phyloP scores from a whole-genome alignment of 2,797 vertebrate genomes.

The Spheniscus humboldti region DNA sequence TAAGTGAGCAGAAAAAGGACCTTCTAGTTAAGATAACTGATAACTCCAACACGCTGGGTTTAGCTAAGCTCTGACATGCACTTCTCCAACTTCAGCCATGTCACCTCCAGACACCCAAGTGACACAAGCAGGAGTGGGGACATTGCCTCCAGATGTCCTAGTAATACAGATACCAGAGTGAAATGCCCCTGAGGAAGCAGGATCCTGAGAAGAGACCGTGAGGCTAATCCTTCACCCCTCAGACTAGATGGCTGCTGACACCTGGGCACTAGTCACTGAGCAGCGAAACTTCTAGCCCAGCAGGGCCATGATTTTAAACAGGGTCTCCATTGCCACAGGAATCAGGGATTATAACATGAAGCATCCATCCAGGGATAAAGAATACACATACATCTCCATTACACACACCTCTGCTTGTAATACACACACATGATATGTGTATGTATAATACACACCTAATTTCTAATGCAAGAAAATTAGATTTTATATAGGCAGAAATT shows the following conservation, averaged over 20 bases:
- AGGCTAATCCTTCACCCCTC: neutral
- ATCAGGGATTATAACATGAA: neutral
- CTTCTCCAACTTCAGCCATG: neutral
- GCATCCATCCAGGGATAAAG: neutral
- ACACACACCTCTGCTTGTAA: neutral
- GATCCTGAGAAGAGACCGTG: neutral
- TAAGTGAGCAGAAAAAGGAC: slow-evolving; percentile 62
- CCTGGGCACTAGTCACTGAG: neutral
- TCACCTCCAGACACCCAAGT: neutral
- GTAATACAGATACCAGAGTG: neutral
- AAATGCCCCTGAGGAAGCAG: neutral
- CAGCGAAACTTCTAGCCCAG: neutral
- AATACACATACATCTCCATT: neutral
- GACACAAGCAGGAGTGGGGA: neutral
- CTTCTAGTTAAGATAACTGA: slow-evolving; percentile 54
- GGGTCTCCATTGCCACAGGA: neutral
- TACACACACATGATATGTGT: too few relatives aligned
- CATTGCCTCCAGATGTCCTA: neutral
- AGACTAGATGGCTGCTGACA: neutral
- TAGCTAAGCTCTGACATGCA: neutral
- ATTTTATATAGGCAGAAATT: neutral
- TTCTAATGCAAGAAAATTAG: neutral
- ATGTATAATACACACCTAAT: neutral
- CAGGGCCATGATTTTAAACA: neutral
- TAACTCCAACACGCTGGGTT: neutral